Evolutionary conservation across 1,140 invertebrate genomes (phyloP).

Genomic region (Oryctes rhinoceros): DNA sequence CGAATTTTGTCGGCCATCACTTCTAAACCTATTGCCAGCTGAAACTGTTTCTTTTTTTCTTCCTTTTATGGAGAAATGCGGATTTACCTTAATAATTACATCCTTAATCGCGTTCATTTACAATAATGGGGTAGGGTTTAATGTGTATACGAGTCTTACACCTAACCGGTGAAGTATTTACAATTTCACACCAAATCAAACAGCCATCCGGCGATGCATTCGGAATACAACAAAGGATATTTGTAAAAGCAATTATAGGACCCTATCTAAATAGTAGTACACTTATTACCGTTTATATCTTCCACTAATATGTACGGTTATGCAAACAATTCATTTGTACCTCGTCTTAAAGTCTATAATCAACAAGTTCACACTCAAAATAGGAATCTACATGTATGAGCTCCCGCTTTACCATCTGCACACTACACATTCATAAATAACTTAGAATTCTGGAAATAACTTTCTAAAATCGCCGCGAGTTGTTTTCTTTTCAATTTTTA

Average conservation of each 20-base stretch:
- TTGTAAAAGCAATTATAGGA: not conserved
- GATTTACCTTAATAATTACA: not conserved
- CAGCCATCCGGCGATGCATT: not conserved
- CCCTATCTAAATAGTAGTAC: not conserved
- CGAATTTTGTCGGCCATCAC: slow-evolving; percentile 15
- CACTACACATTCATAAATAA: not conserved
- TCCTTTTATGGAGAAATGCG: not conserved
- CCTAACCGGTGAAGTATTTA: not conserved
- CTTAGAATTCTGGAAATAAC: slow-evolving; percentile 25
- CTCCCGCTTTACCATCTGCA: not conserved
- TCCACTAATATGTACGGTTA: not conserved
- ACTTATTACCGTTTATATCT: not conserved
- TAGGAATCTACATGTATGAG: not conserved
- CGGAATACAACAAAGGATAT: not conserved
- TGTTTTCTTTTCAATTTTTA: slow-evolving; percentile 22
- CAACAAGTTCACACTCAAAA: slow-evolving; percentile 13
- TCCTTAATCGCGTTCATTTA: not conserved
- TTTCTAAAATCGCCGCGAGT: slow-evolving; percentile 3
- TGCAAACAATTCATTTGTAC: slow-evolving; percentile 8
- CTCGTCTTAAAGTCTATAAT: slow-evolving; percentile 6
- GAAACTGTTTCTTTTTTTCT: not conserved
- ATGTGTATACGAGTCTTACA: not conserved
- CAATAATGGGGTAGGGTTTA: not conserved
- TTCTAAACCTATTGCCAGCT: slow-evolving; percentile 23
- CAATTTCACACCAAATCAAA: slow-evolving; percentile 1